phyloP scores from a whole-genome alignment of 1,140 invertebrate species.

The Aphelinus atriplicis region DNA sequence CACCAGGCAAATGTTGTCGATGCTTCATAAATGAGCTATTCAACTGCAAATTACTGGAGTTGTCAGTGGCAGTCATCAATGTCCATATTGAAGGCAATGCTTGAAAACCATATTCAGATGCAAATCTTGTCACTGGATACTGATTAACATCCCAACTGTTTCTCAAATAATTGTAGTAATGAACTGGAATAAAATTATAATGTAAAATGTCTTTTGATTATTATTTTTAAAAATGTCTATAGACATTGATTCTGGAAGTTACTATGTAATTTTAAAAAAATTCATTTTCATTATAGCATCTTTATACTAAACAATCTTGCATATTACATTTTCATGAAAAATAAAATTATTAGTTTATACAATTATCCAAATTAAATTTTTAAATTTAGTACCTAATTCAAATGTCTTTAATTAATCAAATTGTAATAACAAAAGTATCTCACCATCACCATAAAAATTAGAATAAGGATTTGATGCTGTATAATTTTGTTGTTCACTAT shows the following conservation, averaged over 20 bases:
- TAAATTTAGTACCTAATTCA: background rate
- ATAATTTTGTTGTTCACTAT: slow-evolving; percentile 80
- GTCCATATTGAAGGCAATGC: slow-evolving; percentile 80
- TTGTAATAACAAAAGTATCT: slow-evolving; percentile 41
- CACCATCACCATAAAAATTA: slow-evolving; percentile 87
- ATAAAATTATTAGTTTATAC: slow-evolving; percentile 10
- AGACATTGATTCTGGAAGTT: too few relatives aligned
- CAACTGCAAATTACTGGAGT: slow-evolving; percentile 70
- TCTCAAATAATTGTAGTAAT: slow-evolving; percentile 89
- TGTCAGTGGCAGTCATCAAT: slow-evolving; percentile 68
- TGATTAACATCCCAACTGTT: slow-evolving; percentile 83
- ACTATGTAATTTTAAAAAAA: too few relatives aligned
- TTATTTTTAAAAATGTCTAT: background rate
- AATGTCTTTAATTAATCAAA: background rate
- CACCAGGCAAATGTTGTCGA: slow-evolving; percentile 84
- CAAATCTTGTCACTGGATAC: slow-evolving; percentile 86
- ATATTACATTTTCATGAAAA: background rate
- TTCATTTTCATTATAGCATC: too few relatives aligned
- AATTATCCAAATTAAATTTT: slow-evolving; percentile 19
- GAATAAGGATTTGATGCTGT: slow-evolving; percentile 82
- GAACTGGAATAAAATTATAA: slow-evolving; percentile 70
- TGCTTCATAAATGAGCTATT: slow-evolving; percentile 74
- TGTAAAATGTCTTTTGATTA: background rate
- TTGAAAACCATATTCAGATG: slow-evolving; percentile 96
- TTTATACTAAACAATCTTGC: background rate